Conservation (phyloP, 1,140 invertebrate genomes). For the Fopius arisanus region DNA sequence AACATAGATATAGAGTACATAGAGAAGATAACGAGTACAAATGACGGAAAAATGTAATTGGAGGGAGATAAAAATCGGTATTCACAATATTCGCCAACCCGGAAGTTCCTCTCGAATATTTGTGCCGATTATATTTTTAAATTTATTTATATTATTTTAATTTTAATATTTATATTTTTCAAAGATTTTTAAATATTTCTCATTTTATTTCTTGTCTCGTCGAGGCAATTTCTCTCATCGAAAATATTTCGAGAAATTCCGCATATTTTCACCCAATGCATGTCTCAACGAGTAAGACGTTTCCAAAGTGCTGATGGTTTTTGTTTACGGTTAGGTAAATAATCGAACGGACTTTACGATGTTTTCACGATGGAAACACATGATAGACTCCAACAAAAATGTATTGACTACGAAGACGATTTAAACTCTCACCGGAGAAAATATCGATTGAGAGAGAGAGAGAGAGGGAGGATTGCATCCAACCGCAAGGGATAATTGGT, state of each 20-base stretch:
- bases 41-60: neutral
- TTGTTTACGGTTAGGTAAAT: constrained; percentile 10
- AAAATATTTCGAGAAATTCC: neutral
- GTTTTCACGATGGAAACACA: constrained; percentile 9
- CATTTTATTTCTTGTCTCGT: too few relatives aligned
- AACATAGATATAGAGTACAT: neutral
- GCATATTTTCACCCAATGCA: neutral
- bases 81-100: neutral
- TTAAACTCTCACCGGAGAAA: neutral
- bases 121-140: too few relatives aligned
- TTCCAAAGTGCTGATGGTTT: neutral
- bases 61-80: neutral
- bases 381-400: neutral
- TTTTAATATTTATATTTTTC: too few relatives aligned
- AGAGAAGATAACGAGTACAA: neutral
- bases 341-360: constrained; percentile 1
- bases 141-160: too few relatives aligned
- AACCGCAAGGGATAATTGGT: constrained; percentile 15
- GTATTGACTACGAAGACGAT: neutral
- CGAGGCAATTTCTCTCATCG: neutral
- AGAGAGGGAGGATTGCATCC: neutral
- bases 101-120: too few relatives aligned
- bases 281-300: neutral
- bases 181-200: too few relatives aligned
- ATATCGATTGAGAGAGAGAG: neutral